Evolutionary conservation across 2,888 invertebrate species (phyloP).

Genomic region (Tyria jacobaeae): DNA sequence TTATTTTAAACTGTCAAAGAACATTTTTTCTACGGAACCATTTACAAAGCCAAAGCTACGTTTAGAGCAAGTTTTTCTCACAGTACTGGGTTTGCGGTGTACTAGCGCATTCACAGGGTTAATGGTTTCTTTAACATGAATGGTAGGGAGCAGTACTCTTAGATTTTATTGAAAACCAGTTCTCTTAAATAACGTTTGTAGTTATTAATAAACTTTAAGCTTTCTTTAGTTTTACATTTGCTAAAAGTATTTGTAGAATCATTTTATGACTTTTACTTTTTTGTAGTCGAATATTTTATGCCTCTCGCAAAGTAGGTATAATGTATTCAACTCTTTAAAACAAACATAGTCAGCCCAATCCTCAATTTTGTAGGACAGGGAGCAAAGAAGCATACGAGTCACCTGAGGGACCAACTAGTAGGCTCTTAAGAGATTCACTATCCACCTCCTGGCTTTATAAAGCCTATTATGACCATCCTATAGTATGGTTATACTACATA

Average conservation of each 20-base stretch:
- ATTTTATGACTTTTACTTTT: neutral
- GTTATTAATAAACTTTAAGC: slow-evolving; percentile 38
- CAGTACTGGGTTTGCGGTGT: slow-evolving; percentile 20
- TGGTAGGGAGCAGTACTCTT: slow-evolving; percentile 32
- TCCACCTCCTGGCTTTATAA: too few relatives aligned
- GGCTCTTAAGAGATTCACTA: too few relatives aligned
- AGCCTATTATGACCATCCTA: too few relatives aligned
- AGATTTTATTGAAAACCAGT: slow-evolving; percentile 41
- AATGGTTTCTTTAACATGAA: slow-evolving; percentile 45
- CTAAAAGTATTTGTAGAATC: neutral
- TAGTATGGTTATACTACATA: too few relatives aligned
- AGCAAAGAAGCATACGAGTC: too few relatives aligned
- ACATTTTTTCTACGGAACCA: slow-evolving; percentile 40
- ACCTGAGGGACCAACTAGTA: too few relatives aligned
- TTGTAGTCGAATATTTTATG: neutral
- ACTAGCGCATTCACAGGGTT: slow-evolving; percentile 38
- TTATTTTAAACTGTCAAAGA: slow-evolving; percentile 2
- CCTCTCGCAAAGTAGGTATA: neutral
- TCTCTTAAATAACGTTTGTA: slow-evolving; percentile 46
- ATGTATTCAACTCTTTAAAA: too few relatives aligned
- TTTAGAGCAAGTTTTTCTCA: slow-evolving; percentile 26
- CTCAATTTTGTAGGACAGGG: too few relatives aligned
- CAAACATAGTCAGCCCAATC: too few relatives aligned
- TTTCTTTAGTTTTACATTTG: slow-evolving; percentile 5
- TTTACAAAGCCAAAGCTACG: slow-evolving; percentile 5